Conservation (phyloP, 1,140 invertebrate species). For the Drosophila littoralis region DNA sequence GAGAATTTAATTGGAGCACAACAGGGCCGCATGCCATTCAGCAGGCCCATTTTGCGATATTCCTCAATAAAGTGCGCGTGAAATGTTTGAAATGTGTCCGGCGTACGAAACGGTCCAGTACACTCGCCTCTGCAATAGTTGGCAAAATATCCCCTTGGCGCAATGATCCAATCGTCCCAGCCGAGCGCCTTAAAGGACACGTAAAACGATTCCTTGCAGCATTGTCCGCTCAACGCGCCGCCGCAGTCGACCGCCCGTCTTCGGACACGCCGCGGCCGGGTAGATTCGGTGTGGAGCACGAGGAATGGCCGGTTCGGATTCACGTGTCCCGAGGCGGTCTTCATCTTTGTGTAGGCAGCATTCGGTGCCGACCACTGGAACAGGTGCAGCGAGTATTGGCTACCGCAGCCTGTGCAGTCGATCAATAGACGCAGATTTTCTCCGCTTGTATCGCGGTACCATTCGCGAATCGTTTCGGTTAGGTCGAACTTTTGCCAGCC, state of each 20-base stretch:
- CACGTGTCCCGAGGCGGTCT: conserved; percentile 29
- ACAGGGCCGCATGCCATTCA: conserved; percentile 93
- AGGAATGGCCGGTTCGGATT: conserved; percentile 92
- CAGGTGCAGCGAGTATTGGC: conserved; percentile 87
- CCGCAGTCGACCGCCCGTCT: conserved; percentile 93
- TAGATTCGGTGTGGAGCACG: conserved; percentile 90
- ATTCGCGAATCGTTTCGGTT: conserved; percentile 89
- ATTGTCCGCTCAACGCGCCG: conserved; percentile 90
- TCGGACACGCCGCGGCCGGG: conserved; percentile 88
- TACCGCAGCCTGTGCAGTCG: conserved; percentile 93
- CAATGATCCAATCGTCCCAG: conserved; percentile 98
- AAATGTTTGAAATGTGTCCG: conserved; percentile 93
- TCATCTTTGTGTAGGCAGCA: conserved; percentile 9
- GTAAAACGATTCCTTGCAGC: conserved; percentile 96
- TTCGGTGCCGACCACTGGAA: conserved; percentile 48
- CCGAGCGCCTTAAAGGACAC: conserved; percentile 95
- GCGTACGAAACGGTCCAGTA: conserved; percentile 89
- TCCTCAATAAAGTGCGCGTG: conserved; percentile 96
- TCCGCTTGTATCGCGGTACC: conserved; percentile 87
- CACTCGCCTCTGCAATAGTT: conserved; percentile 97
- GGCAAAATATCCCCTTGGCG: conserved; percentile 95
- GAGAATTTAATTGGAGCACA: conserved; percentile 97
- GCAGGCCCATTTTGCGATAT: conserved; percentile 90
- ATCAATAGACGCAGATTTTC: conserved; percentile 89
- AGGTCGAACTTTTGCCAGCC: conserved; percentile 96